These are phyloP conservation scores for Gymnoscelis rufifasciata DNA, from an alignment of 2,888 invertebrate species.

Conservation along the genomic window DNA sequence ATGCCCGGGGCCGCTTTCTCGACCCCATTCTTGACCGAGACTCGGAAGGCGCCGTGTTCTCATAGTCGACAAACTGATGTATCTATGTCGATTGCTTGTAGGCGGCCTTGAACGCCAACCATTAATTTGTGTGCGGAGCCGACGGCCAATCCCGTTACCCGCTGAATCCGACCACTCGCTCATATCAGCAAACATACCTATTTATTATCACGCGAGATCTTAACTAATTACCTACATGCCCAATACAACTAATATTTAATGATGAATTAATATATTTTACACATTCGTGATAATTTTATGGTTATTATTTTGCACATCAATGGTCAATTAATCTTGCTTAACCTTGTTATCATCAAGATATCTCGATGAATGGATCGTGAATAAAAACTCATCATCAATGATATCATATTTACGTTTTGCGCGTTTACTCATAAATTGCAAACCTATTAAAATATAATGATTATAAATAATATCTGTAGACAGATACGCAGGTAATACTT, in stretches of 20 bases:
- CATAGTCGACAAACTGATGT: conserved; percentile 72
- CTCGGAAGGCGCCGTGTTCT: conserved; percentile 67
- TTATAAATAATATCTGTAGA: no score
- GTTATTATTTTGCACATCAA: conserved; percentile 5
- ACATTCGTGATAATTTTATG: conserved; percentile 5
- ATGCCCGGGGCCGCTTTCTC: conserved; percentile 60
- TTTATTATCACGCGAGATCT: conserved; percentile 30
- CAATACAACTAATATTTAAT: conserved; percentile 9
- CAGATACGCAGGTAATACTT: no score
- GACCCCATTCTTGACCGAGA: conserved; percentile 66
- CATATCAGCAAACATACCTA: conserved; percentile 44
- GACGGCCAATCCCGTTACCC: conserved; percentile 68
- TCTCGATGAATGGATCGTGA: conserved; percentile 3
- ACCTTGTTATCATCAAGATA: conserved; percentile 7
- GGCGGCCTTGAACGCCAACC: conserved; percentile 75
- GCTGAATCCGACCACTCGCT: conserved; percentile 59
- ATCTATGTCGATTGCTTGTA: conserved; percentile 76
- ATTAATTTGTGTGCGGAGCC: conserved; percentile 76
- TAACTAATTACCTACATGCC: conserved; percentile 3
- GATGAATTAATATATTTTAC: conserved; percentile 7
- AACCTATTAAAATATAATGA: neutral
- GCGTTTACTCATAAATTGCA: neutral
- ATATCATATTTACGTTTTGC: conserved; percentile 5
- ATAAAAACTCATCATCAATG: conserved; percentile 4
- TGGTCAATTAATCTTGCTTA: conserved; percentile 3